These are phyloP conservation scores for Aphaenogaster ashmeadi DNA, from an alignment of 1,140 invertebrate genomes.

Conservation along the genomic window DNA sequence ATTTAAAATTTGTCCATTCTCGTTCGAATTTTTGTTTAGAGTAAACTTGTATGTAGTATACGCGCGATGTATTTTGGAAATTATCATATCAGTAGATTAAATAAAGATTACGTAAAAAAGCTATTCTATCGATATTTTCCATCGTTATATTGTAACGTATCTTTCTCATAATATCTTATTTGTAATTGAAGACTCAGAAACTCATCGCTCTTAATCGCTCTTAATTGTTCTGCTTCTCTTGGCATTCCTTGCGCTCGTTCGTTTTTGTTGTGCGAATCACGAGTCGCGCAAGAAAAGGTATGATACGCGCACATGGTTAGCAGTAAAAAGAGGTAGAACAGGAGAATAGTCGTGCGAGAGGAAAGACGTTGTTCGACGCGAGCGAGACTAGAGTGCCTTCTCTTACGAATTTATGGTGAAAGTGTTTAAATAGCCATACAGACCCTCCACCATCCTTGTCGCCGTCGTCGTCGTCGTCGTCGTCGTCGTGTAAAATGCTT, in stretches of 20 bases:
- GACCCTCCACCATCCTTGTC: conserved; percentile 49
- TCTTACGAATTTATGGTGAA: conserved; percentile 75
- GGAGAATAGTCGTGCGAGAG: conserved; percentile 23
- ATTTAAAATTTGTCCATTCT: background rate
- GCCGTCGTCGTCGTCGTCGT: background rate
- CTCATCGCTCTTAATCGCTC: conserved; percentile 30
- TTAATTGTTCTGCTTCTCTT: conserved; percentile 34
- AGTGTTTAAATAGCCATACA: conserved; percentile 79
- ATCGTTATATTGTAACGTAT: background rate
- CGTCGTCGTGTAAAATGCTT: conserved; percentile 67
- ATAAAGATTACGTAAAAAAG: background rate
- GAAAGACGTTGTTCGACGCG: conserved; percentile 59
- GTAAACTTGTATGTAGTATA: background rate
- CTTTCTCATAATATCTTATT: background rate
- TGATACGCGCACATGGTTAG: conserved; percentile 60
- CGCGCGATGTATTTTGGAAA: background rate
- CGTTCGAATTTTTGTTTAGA: background rate
- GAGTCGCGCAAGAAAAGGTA: conserved; percentile 40
- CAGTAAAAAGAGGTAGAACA: conserved; percentile 53
- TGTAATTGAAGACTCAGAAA: background rate
- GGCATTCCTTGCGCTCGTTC: conserved; percentile 6
- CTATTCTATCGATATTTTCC: background rate
- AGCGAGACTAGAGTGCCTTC: conserved; percentile 69
- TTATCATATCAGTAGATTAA: background rate
- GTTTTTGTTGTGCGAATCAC: conserved; percentile 56